Conservation (phyloP, 2,888 invertebrate genomes). For the Uloborus plumipes region DNA sequence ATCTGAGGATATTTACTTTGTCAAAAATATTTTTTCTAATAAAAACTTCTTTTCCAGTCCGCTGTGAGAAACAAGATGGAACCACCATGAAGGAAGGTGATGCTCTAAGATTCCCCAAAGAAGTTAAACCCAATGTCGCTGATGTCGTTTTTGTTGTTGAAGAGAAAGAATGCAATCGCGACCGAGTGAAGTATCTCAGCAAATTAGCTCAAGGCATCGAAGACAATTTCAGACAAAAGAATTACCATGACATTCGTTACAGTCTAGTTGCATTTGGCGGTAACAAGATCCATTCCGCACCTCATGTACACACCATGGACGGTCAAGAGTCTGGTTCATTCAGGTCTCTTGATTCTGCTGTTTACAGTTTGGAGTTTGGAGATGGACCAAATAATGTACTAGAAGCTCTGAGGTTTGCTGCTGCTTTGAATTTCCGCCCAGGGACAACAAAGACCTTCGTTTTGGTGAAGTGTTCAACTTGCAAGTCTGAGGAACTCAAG, state of each 20-base stretch:
- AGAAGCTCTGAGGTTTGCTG: constrained; percentile 69
- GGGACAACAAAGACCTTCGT: constrained; percentile 73
- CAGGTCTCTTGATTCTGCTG: constrained; percentile 77
- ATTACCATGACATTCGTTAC: constrained; percentile 74
- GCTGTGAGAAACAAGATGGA: constrained; percentile 69
- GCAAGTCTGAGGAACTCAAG: constrained; percentile 68
- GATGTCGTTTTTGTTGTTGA: constrained; percentile 87
- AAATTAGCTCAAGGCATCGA: constrained; percentile 62
- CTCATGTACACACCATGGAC: constrained; percentile 80
- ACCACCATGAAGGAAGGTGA: constrained; percentile 74
- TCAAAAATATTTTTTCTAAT: too few relatives aligned
- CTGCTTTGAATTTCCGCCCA: constrained; percentile 72
- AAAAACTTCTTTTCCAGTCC: constrained; percentile 67
- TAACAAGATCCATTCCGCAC: constrained; percentile 79
- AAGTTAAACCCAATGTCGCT: constrained; percentile 75
- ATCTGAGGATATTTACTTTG: too few relatives aligned
- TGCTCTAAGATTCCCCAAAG: constrained; percentile 41
- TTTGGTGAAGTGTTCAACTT: constrained; percentile 71
- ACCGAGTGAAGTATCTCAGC: constrained; percentile 55
- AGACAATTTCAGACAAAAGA: constrained; percentile 68
- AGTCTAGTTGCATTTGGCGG: constrained; percentile 88
- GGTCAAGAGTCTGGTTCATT: constrained; percentile 78
- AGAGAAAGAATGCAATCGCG: constrained; percentile 75
- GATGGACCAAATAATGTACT: constrained; percentile 68
- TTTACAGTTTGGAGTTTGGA: constrained; percentile 80